A percentile compares a stretch with the other conserved stretches of the same genome.
phyloP scores from a whole-genome alignment of 1,140 invertebrate species.

The Drosophila mauritiana region DNA sequence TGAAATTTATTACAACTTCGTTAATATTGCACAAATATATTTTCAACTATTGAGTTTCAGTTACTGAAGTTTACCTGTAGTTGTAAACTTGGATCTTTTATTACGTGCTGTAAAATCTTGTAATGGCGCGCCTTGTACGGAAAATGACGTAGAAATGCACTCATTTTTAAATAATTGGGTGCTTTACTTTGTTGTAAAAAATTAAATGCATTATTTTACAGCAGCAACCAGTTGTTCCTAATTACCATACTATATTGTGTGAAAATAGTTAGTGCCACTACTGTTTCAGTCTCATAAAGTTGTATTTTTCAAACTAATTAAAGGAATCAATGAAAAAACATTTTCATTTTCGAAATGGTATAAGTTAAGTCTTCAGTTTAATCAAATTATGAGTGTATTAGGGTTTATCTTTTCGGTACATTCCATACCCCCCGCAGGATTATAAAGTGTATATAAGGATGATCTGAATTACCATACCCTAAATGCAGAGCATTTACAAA shows the following conservation, averaged over 20 bases:
- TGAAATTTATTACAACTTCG: no score
- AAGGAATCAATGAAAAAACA: no score
- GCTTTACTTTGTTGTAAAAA: not conserved
- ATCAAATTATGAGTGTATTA: not conserved
- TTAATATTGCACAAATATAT: not conserved
- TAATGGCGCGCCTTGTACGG: not conserved
- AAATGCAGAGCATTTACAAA: conserved; percentile 7
- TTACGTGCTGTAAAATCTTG: not conserved
- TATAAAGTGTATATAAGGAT: not conserved
- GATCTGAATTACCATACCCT: conserved; percentile 3
- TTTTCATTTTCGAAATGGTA: no score
- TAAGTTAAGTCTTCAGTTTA: not conserved
- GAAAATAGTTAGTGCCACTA: not conserved
- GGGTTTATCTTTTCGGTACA: no score
- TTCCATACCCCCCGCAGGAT: not conserved
- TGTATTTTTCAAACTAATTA: no score
- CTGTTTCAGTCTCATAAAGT: not conserved
- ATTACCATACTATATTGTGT: not conserved
- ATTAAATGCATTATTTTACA: not conserved
- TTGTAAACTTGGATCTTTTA: conserved; percentile 4
- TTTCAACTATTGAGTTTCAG: not conserved
- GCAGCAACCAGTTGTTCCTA: not conserved
- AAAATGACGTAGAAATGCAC: not conserved
- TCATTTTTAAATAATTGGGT: not conserved
- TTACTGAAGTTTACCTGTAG: not conserved